Conservation (phyloP, 2,113 vertebrate species). For the Lepus europaeus region DNA sequence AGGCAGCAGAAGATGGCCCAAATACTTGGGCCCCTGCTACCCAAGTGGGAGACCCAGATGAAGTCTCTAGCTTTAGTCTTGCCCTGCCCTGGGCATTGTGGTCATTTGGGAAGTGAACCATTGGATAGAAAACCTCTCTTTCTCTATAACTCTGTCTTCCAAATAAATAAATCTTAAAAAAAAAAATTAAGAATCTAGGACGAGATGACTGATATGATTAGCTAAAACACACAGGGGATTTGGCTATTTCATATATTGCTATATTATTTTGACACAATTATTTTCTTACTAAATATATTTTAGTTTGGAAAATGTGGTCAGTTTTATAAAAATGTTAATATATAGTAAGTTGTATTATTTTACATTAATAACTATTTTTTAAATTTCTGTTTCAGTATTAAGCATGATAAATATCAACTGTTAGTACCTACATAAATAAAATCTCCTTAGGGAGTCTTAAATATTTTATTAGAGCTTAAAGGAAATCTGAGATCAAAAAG, state of each 20-base stretch:
- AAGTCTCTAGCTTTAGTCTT: too few species aligned
- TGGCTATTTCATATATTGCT: background rate
- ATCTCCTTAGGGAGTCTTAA: background rate
- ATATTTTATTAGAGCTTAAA: constrained; percentile 1
- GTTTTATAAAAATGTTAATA: constrained; percentile 30
- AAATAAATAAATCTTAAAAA: too few species aligned
- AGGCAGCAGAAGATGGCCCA: too few species aligned
- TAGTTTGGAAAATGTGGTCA: constrained; percentile 26
- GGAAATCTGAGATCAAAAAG: background rate
- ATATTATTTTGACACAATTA: background rate
- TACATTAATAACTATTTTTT: background rate
- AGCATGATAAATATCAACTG: constrained; percentile 1
- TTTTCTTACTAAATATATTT: background rate
- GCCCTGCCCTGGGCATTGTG: too few species aligned
- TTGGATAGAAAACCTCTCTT: too few species aligned
- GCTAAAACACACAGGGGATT: background rate
- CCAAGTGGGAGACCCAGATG: too few species aligned
- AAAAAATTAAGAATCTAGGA: background rate
- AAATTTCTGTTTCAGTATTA: background rate
- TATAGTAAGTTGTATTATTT: background rate
- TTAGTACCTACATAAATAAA: background rate
- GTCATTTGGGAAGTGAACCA: too few species aligned
- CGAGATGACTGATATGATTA: background rate
- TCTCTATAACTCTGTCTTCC: too few species aligned
- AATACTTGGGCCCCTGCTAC: too few species aligned